phyloP scores from a whole-genome alignment of 2,797 vertebrate genomes.

The Rhadinocentrus ornatus region DNA sequence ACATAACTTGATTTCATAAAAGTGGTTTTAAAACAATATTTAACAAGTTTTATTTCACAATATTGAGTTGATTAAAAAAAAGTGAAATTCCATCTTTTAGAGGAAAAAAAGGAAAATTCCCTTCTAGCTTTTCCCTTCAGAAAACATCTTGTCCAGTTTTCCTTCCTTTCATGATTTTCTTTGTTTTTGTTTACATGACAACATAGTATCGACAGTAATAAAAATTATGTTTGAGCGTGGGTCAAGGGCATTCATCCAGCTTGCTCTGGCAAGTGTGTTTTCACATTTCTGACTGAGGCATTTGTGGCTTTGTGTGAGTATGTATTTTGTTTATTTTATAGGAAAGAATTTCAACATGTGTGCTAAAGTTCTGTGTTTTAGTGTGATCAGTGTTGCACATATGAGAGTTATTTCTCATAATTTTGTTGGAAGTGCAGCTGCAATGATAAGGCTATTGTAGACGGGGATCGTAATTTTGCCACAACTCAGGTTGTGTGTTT shows the following conservation, averaged over 20 bases:
- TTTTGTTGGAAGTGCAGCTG: conserved; percentile 63
- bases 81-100: background rate
- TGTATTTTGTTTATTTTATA: conserved; percentile 54
- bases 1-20: background rate
- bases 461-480: conserved; percentile 68
- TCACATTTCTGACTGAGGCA: conserved; percentile 53
- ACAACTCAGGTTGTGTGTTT: conserved; percentile 52
- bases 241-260: conserved; percentile 51
- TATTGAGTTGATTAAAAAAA: background rate
- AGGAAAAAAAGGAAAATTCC: conserved; percentile 7
- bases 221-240: conserved; percentile 59
- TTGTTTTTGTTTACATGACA: conserved; percentile 54
- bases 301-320: conserved; percentile 50
- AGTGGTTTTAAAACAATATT: background rate
- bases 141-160: conserved; percentile 15
- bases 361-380: conserved; percentile 59
- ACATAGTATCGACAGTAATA: conserved; percentile 44
- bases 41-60: background rate
- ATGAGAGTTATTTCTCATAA: conserved; percentile 56
- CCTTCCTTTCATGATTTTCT: conserved; percentile 26
- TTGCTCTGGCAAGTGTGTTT: conserved; percentile 57
- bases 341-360: conserved; percentile 52
- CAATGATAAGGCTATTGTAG: conserved; percentile 67
- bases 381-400: conserved; percentile 36
- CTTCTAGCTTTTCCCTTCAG: conserved; percentile 14